Conservation (phyloP, 2,113 vertebrate genomes). For the Nycticryphes semicollaris region DNA sequence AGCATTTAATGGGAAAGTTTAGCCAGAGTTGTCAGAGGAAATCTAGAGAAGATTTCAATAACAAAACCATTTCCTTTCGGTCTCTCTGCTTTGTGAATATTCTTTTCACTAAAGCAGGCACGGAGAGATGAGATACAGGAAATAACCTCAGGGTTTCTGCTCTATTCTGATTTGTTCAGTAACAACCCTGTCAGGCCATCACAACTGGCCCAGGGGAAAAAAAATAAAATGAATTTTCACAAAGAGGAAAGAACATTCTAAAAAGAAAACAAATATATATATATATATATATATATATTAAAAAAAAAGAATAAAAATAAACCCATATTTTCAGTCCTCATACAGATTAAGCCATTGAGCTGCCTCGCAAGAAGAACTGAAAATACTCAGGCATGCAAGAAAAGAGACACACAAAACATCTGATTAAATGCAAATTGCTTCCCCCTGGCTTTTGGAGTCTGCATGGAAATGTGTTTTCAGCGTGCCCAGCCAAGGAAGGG, state of each 20-base stretch:
- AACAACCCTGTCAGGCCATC: background rate
- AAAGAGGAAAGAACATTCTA: background rate
- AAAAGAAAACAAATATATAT: background rate
- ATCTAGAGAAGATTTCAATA: background rate
- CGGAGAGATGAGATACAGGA: rapidly evolving
- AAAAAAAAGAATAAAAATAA: too few relatives aligned
- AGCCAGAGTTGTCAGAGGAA: background rate
- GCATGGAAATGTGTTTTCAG: background rate
- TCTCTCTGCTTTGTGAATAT: background rate
- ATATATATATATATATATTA: too few relatives aligned
- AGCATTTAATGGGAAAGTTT: background rate
- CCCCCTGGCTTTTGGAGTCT: background rate
- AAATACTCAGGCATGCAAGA: background rate
- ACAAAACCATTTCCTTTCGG: background rate
- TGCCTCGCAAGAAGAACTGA: background rate
- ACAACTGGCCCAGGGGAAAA: background rate
- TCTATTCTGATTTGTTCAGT: background rate
- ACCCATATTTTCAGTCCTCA: background rate
- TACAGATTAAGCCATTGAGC: background rate
- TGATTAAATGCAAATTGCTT: background rate
- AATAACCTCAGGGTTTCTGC: background rate
- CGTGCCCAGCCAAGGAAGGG: background rate
- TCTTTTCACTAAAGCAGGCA: background rate
- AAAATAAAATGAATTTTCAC: background rate
- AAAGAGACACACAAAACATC: background rate